Conservation (phyloP, 2,888 invertebrate species). For the Drosophila peninsularis region DNA sequence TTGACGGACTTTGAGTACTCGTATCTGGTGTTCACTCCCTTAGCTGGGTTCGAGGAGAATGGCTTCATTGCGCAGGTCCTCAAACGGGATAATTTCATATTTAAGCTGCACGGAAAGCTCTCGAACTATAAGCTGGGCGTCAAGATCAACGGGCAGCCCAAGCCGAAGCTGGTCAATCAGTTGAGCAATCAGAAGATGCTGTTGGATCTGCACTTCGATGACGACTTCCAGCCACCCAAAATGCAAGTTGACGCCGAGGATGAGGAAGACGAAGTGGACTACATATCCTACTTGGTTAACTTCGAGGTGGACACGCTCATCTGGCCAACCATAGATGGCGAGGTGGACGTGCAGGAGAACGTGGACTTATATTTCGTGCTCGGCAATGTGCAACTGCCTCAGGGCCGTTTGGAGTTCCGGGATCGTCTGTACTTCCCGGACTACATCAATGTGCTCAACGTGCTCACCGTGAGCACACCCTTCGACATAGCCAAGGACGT, state of each 20-base stretch:
- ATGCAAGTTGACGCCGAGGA: slow-evolving; percentile 83
- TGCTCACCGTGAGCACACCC: slow-evolving; percentile 86
- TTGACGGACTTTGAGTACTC: slow-evolving; percentile 91
- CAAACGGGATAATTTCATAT: slow-evolving; percentile 88
- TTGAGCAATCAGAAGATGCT: slow-evolving; percentile 77
- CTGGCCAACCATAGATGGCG: slow-evolving; percentile 87
- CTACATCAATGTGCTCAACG: slow-evolving; percentile 85
- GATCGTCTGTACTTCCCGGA: slow-evolving; percentile 87
- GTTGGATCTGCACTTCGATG: slow-evolving; percentile 82
- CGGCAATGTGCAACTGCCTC: slow-evolving; percentile 86
- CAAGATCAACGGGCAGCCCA: slow-evolving; percentile 81
- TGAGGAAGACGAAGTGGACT: slow-evolving; percentile 83
- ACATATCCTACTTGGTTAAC: slow-evolving; percentile 86
- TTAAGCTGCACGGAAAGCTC: slow-evolving; percentile 89
- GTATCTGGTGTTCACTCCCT: slow-evolving; percentile 91
- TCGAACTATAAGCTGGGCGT: slow-evolving; percentile 88
- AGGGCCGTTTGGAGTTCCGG: slow-evolving; percentile 86
- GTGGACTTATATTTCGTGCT: slow-evolving; percentile 85
- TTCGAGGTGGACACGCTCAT: slow-evolving; percentile 86
- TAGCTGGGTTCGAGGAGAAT: slow-evolving; percentile 91
- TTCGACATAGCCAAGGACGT: slow-evolving; percentile 85
- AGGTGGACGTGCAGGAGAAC: slow-evolving; percentile 86
- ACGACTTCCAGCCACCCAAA: slow-evolving; percentile 81
- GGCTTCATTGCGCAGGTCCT: slow-evolving; percentile 89
- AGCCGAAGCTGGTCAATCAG: slow-evolving; percentile 81